Conservation (phyloP, 2,888 invertebrate species). For the Polylopha cassiicola region DNA sequence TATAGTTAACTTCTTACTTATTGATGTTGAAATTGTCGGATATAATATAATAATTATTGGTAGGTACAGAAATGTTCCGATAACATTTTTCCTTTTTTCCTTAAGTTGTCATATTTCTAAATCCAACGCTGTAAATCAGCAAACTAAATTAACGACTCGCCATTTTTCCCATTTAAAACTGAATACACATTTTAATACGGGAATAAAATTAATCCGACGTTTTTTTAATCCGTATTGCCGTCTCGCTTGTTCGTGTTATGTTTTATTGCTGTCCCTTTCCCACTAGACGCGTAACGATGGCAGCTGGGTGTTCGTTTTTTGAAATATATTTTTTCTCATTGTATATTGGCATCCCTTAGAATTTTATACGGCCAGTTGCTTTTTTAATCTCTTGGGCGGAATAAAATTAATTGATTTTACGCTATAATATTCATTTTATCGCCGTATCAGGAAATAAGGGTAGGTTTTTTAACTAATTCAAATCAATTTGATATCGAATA, state of each 20-base stretch:
- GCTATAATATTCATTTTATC: conserved; percentile 21
- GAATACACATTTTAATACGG: conserved; percentile 57
- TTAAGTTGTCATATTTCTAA: conserved; percentile 15
- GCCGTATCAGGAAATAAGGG: too few species aligned
- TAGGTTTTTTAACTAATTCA: conserved; percentile 15
- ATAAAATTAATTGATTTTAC: conserved; percentile 22
- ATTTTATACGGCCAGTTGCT: conserved; percentile 61
- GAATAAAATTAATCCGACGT: conserved; percentile 66
- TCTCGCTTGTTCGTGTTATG: conserved; percentile 47
- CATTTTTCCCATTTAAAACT: conserved; percentile 55
- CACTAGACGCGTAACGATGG: conserved; percentile 55
- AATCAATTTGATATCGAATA: conserved; percentile 14
- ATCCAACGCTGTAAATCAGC: conserved; percentile 42
- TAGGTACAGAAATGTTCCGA: too few species aligned
- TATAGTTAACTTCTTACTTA: too few species aligned
- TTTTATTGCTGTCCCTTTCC: conserved; percentile 19
- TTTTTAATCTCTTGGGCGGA: conserved; percentile 57
- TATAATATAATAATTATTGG: too few species aligned
- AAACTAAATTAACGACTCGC: conserved; percentile 54
- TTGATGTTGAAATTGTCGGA: too few species aligned
- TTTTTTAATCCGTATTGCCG: conserved; percentile 32
- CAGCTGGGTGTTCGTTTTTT: conserved; percentile 69
- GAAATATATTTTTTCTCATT: conserved; percentile 48
- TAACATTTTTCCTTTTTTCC: conserved; percentile 5
- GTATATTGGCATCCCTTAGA: conserved; percentile 61